Conservation (phyloP, 92 coral and sea anemone genomes). For the Epizoanthus stellaris region DNA sequence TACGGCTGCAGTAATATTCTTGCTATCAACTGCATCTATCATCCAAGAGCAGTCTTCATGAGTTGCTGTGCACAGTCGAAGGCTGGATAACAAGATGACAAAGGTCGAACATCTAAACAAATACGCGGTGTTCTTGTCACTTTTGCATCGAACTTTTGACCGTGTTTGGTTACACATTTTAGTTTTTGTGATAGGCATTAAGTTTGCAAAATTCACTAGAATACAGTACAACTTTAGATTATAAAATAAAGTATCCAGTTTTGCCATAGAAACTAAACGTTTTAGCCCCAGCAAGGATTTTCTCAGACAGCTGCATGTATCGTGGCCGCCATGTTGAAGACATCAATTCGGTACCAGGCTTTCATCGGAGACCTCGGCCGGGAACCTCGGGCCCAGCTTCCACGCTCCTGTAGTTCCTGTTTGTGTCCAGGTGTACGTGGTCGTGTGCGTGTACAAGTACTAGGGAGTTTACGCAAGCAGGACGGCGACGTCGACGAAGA, state of each 20-base stretch:
- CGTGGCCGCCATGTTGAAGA: no score
- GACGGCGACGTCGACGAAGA: no score
- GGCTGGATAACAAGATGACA: neutral
- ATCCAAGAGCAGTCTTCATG: slow-evolving; percentile 63
- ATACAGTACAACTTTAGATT: neutral
- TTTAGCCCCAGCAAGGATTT: no score
- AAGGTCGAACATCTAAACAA: neutral
- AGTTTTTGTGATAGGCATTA: neutral
- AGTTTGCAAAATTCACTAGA: neutral
- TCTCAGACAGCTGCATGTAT: no score
- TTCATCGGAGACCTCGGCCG: no score
- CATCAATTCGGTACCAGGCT: no score
- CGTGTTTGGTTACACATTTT: slow-evolving; percentile 6
- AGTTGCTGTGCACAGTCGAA: slow-evolving; percentile 3
- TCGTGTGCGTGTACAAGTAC: no score
- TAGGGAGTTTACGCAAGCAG: no score
- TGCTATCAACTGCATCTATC: slow-evolving; percentile 49
- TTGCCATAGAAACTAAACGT: no score
- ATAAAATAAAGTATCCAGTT: neutral
- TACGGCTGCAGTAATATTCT: slow-evolving; percentile 33
- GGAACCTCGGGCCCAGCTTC: no score
- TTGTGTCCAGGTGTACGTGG: no score
- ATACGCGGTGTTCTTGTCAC: neutral
- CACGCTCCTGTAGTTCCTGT: no score
- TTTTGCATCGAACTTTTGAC: slow-evolving; percentile 3